These are phyloP conservation scores for Probosciger aterrimus DNA, from an alignment of 2,113 vertebrate genomes.

Conservation along the genomic window DNA sequence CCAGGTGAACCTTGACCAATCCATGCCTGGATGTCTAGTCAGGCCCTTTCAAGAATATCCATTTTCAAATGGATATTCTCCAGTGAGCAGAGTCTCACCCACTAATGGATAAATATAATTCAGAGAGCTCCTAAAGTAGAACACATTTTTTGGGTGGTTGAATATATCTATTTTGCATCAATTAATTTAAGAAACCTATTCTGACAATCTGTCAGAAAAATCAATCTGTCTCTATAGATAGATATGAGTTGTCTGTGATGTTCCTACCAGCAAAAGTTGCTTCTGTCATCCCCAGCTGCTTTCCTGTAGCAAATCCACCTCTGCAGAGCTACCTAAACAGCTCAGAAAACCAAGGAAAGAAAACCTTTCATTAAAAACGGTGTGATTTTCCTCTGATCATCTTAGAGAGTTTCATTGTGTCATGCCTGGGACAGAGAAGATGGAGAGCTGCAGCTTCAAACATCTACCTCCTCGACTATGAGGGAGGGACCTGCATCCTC, in stretches of 20 bases:
- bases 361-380: not conserved
- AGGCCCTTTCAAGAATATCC: not conserved
- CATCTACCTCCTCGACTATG: not conserved
- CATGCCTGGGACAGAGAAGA: not conserved
- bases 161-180: not conserved
- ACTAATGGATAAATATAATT: not conserved
- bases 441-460: not conserved
- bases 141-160: not conserved
- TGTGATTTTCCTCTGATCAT: not conserved
- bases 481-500: not conserved
- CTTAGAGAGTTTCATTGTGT: not conserved
- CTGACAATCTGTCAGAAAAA: slow-evolving; percentile 44
- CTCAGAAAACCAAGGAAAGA: not conserved
- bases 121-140: slow-evolving; percentile 1
- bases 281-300: slow-evolving; percentile 8
- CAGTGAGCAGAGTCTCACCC: not conserved
- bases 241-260: not conserved
- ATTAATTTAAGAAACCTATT: slow-evolving; percentile 44
- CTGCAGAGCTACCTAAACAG: not conserved
- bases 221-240: slow-evolving; percentile 12
- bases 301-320: not conserved
- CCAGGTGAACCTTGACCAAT: not conserved
- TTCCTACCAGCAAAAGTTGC: slow-evolving; percentile 28
- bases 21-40: not conserved
- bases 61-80: not conserved